A percentile compares a stretch with the other conserved stretches of the same genome.
These are phyloP conservation scores for Pseudois nayaur DNA, from an alignment of 2,113 vertebrate genomes.

Conservation along the genomic window DNA sequence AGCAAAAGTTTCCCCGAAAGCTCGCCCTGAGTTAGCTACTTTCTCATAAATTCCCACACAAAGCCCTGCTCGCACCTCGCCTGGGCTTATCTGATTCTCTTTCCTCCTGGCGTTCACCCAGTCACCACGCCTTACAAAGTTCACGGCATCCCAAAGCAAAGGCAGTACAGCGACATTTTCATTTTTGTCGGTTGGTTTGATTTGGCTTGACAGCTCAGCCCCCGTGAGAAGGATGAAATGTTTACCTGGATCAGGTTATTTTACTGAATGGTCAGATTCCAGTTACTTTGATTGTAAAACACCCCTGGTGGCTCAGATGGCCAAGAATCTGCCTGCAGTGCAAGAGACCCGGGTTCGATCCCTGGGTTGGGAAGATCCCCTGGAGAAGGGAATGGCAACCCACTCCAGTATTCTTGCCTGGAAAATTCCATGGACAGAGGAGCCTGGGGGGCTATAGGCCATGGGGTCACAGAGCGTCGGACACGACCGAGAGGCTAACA, in stretches of 20 bases:
- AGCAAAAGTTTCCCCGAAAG: rapidly evolving
- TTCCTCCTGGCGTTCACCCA: rapidly evolving
- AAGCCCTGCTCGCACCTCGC: rapidly evolving
- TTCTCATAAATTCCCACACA: background rate
- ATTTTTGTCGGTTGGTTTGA: background rate
- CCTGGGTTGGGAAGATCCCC: background rate
- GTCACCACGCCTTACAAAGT: rapidly evolving
- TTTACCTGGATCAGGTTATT: background rate
- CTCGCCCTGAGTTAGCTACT: rapidly evolving
- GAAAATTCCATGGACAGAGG: background rate
- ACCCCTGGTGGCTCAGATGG: background rate
- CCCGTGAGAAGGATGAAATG: rapidly evolving
- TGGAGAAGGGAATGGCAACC: background rate
- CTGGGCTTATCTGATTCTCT: rapidly evolving
- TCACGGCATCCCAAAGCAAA: rapidly evolving
- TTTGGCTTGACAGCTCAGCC: background rate
- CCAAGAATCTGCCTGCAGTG: background rate
- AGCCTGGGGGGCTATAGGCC: background rate
- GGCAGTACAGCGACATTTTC: rapidly evolving
- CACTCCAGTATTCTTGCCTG: background rate
- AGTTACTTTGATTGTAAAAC: rapidly evolving
- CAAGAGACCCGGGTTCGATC: background rate
- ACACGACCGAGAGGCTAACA: background rate
- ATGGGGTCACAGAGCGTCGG: rapidly evolving
- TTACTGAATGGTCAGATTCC: background rate